phyloP scores from a whole-genome alignment of 37 sponge, comb jelly and placozoan species.

The Haliclona indistincta region DNA sequence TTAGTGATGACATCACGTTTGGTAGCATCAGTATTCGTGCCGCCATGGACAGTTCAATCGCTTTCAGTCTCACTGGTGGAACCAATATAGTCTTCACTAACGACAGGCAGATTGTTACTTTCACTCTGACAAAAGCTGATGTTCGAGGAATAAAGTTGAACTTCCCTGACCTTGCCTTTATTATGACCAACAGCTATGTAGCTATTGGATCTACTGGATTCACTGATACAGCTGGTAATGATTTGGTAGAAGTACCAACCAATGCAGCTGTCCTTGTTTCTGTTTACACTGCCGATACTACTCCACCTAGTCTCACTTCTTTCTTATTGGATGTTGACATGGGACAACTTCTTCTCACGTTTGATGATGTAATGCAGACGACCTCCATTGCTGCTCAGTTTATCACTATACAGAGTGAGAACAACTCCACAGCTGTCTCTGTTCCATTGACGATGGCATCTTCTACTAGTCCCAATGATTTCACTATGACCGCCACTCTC shows the following conservation, averaged over 20 bases:
- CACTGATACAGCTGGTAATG: slow-evolving; percentile 75
- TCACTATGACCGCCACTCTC: slow-evolving; percentile 36
- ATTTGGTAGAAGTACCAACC: slow-evolving; percentile 11
- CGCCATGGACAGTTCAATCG: slow-evolving; percentile 5
- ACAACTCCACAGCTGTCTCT: slow-evolving; percentile 11
- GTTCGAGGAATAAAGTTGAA: slow-evolving; percentile 68
- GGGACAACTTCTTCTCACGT: slow-evolving; percentile 64
- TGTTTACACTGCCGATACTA: slow-evolving; percentile 59
- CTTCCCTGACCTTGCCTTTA: slow-evolving; percentile 57
- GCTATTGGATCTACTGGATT: slow-evolving; percentile 39
- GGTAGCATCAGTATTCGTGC: slow-evolving; percentile 59
- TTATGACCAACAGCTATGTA: slow-evolving; percentile 41
- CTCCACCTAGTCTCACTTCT: slow-evolving; percentile 52
- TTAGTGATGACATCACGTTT: slow-evolving; percentile 71
- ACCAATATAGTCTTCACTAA: slow-evolving; percentile 22
- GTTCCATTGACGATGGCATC: slow-evolving; percentile 40
- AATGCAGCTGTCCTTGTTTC: slow-evolving; percentile 42
- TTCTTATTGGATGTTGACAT: slow-evolving; percentile 70
- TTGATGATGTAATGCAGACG: slow-evolving; percentile 83
- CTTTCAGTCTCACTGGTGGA: slow-evolving; percentile 66
- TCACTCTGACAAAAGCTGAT: slow-evolving; percentile 73
- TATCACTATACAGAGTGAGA: slow-evolving; percentile 69
- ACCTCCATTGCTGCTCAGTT: slow-evolving; percentile 29
- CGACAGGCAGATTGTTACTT: slow-evolving; percentile 41
- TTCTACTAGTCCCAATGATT: slow-evolving; percentile 43